These are phyloP conservation scores for Sminthurides bifidus DNA, from an alignment of 1,140 invertebrate species.

Conservation along the genomic window DNA sequence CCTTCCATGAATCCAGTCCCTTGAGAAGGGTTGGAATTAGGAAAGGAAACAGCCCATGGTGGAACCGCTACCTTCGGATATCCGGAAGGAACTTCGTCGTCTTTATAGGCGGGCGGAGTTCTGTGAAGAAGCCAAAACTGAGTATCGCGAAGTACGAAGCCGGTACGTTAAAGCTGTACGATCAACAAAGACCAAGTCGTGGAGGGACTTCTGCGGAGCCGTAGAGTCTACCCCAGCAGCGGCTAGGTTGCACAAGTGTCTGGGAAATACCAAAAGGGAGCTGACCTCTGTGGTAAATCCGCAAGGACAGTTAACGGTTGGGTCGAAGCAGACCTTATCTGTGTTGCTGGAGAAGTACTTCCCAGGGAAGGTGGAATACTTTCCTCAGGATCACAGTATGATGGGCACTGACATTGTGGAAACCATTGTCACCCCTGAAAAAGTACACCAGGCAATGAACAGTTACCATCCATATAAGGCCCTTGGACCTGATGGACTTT, in stretches of 20 bases:
- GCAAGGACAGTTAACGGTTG: neutral
- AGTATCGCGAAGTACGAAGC: no score
- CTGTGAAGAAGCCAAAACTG: no score
- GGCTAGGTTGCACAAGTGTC: neutral
- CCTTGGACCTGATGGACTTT: constrained; percentile 9
- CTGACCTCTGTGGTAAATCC: neutral
- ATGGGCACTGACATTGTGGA: neutral
- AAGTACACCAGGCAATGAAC: neutral
- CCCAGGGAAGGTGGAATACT: neutral
- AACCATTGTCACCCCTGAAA: neutral
- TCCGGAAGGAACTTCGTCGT: neutral
- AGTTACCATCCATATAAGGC: constrained; percentile 13
- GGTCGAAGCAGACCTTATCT: neutral
- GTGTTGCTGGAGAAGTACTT: no score
- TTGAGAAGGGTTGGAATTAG: neutral
- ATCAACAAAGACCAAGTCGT: no score
- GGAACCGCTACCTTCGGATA: neutral
- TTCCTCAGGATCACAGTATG: neutral
- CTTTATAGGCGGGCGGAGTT: no score
- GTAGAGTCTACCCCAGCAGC: no score
- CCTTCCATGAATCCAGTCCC: neutral
- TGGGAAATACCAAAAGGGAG: neutral
- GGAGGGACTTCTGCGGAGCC: neutral
- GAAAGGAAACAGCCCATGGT: neutral
- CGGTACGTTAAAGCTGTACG: no score